Evolutionary conservation across 2,797 vertebrate species (phyloP), one percentile per base, ranked within the genome.

Genomic region (Danio albolineatus): DNA sequence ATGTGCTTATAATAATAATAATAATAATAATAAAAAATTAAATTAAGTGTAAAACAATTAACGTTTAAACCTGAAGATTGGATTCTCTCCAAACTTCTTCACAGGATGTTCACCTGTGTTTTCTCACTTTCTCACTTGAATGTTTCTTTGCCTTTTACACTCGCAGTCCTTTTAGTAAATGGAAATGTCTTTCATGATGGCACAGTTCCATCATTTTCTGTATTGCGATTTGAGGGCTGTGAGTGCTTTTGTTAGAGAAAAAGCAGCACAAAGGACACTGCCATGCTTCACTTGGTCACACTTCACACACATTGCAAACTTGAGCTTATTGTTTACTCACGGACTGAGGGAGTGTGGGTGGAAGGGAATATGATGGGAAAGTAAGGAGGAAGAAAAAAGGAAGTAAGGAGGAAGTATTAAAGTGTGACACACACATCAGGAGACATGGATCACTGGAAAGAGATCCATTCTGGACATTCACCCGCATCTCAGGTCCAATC

Each of bases 381-480:
- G 79, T 81, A 78, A 64, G 67, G 62, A 79, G 78, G 56, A 54
- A 76, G 73, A 13, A 88, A 78, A 85, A 57, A 84, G 81, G 71
- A 66, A 84, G 79, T 81, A 78, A 64, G 67, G 62, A 79, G 78
- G 56, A 54, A 76, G 73, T 76, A 62, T 87, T 84, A 85, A 74
- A 83, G 54, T 48, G 12, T 75, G 76, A 61, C 83, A 84, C 76
- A 84, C 76, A 79, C 78, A 53, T 56, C 38, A 54, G 17, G 66
- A 75, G 19, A 65, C 51, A 86, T 85, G 86, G 82, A 88, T 88
- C 77, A 65, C 17, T 57, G 6, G 39, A 66, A 38, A 51, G 48
- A 51, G 73, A 86, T 86, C 82, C 84, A 86, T 82, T 75, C 62
- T 51, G 78, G 71, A 85, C n/a, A n/a, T n/a, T n/a, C n/a, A n/a